Evolutionary conservation across 2,113 vertebrate genomes (phyloP).

Genomic region (Dasyprocta punctata): DNA sequence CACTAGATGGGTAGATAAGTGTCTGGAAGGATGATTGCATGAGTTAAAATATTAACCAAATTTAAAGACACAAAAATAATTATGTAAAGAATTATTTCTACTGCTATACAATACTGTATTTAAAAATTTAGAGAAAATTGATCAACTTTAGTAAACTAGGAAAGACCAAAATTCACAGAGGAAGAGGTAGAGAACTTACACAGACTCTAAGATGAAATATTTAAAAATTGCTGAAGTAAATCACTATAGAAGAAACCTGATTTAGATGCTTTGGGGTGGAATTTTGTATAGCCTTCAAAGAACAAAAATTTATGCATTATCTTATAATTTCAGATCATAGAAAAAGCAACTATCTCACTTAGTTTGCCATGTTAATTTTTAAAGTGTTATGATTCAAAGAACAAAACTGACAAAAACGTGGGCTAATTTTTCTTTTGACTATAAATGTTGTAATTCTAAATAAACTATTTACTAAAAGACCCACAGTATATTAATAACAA

Average conservation of each 20-base stretch:
- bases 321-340: neutral
- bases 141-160: conserved; percentile 23
- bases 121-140: neutral
- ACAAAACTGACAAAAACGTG: neutral
- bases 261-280: neutral
- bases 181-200: neutral
- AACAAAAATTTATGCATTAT: neutral
- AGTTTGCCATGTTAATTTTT: neutral
- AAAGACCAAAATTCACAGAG: neutral
- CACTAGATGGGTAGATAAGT: neutral
- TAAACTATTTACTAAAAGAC: conserved; percentile 1
- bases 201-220: neutral
- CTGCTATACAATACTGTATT: neutral
- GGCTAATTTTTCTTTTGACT: conserved; percentile 28
- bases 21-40: neutral
- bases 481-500: neutral
- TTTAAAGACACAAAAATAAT: neutral
- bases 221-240: neutral
- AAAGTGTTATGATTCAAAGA: conserved; percentile 7
- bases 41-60: neutral
- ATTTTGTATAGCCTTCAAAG: neutral
- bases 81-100: neutral
- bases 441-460: conserved; percentile 17
- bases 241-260: neutral
- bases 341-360: neutral